Evolutionary conservation across 1,140 invertebrate genomes (phyloP), one percentile per base, ranked within the genome.

Genomic region (Cephus cinctus): DNA sequence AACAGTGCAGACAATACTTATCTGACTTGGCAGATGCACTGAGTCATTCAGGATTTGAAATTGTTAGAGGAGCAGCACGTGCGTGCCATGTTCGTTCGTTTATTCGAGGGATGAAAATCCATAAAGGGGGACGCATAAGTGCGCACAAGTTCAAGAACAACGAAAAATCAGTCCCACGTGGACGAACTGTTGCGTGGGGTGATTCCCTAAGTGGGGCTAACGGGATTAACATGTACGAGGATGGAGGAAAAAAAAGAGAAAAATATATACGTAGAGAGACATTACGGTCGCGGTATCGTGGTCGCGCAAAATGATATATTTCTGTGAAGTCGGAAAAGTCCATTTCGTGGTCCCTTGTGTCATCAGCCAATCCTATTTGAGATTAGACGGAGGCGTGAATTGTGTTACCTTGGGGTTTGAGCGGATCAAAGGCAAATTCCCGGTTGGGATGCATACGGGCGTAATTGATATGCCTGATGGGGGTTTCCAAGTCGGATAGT

Each of bases 381-480:
- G 59, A 71, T 69, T 68, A 72, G 69, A 63, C 52, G 47, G 44
- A 62, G 59, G 57, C 61, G 62, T 60, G 61, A 73, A 69, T 65
- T 62, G 56, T 60, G 57, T 71, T 73, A 70, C 67, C 59, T 58
- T 45, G 47, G 54, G 67, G 61, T 64, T 59, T 58, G 56, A 57
- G 52, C 53, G 62, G 61, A 71, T 73, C 68, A 72, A 70, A 73
- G 69, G 62, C 61, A 63, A 67, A 61, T 71, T 67, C 67, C 44
- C 59, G 43, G 59, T 64, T 57, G 59, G 48, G 54, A 71, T 59
- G 61, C 67, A 71, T 67, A 70, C 63, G 64, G 62, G 59, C 67
- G 68, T 74, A 71, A 74, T 72, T 71, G 61, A 72, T 72, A 67
- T 61, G 60, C 60, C 62, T 69, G 65, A 69, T 68, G 62, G 66